A percentile compares a stretch with the other conserved stretches of the same genome.
phyloP scores from a whole-genome alignment of 1,140 invertebrate genomes.

The Maconellicoccus hirsutus region DNA sequence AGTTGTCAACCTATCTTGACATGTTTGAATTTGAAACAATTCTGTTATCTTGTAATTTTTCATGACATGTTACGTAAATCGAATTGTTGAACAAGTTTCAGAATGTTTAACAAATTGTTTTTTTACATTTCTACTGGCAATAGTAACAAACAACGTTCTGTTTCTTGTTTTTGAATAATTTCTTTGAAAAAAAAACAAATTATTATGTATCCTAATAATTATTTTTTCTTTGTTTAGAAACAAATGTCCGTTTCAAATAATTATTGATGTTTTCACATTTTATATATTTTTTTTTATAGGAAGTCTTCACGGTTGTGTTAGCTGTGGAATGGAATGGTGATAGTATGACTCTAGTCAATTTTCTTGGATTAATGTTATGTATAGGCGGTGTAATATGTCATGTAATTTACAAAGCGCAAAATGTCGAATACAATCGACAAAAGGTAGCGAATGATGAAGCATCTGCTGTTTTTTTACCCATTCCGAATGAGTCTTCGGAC shows the following conservation, averaged over 20 bases:
- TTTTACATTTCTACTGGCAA: no score
- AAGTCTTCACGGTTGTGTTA: constrained; percentile 75
- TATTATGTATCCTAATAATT: constrained; percentile 7
- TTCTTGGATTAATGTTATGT: constrained; percentile 74
- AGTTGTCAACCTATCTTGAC: not conserved
- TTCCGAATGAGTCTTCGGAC: not conserved
- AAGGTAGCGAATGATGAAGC: not conserved
- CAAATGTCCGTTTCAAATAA: not conserved
- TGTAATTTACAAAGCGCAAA: constrained; percentile 55
- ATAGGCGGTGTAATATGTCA: constrained; percentile 79
- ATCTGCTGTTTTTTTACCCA: not conserved
- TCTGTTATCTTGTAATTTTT: not conserved
- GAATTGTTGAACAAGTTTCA: no score
- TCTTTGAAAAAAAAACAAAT: not conserved
- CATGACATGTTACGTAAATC: no score
- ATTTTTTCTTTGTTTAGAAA: not conserved
- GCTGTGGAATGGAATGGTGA: constrained; percentile 79
- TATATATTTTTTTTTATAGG: constrained; percentile 49
- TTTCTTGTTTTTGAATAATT: no score
- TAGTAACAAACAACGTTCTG: no score
- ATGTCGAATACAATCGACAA: not conserved
- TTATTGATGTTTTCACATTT: constrained; percentile 20
- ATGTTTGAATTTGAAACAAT: not conserved
- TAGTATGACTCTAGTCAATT: constrained; percentile 67
- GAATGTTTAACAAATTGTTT: no score